A percentile compares a stretch with the other conserved stretches of the same genome.
These are phyloP conservation scores for Oreochromis aureus DNA, from an alignment of 2,113 vertebrate species.

Conservation along the genomic window DNA sequence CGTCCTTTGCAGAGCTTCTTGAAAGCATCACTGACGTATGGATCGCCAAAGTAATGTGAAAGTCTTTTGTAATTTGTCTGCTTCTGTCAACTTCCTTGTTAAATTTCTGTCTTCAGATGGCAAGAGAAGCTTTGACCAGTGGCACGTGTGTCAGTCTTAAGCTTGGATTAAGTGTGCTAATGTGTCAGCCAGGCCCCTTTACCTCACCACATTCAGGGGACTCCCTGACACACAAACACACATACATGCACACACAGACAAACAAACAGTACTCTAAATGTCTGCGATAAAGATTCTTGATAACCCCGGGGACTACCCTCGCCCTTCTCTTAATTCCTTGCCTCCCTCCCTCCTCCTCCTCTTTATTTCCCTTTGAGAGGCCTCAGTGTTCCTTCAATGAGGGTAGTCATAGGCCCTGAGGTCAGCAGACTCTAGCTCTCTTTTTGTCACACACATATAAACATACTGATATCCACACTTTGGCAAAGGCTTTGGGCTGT, in stretches of 20 bases:
- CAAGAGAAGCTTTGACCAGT: background rate
- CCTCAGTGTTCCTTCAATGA: background rate
- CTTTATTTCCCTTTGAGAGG: background rate
- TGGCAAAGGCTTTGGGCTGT: background rate
- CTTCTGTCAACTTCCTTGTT: background rate
- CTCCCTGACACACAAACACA: background rate
- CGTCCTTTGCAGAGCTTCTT: background rate
- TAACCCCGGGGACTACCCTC: conserved; percentile 17
- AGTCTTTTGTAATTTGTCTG: background rate
- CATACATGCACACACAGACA: background rate
- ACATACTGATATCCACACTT: background rate
- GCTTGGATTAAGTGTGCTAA: background rate
- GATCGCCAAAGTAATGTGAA: background rate
- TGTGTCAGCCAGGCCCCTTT: background rate
- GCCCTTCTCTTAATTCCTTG: background rate
- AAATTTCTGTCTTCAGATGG: background rate
- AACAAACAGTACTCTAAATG: conserved; percentile 6
- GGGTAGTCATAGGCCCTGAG: background rate
- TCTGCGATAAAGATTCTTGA: conserved; percentile 19
- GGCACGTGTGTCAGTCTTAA: background rate
- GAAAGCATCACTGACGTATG: background rate
- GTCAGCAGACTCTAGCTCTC: background rate
- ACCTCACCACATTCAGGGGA: conserved; percentile 26
- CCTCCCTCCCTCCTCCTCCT: background rate
- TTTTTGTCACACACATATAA: background rate